Evolutionary conservation across 2,113 vertebrate genomes (phyloP).

Genomic region (Actenoides lindsayi): DNA sequence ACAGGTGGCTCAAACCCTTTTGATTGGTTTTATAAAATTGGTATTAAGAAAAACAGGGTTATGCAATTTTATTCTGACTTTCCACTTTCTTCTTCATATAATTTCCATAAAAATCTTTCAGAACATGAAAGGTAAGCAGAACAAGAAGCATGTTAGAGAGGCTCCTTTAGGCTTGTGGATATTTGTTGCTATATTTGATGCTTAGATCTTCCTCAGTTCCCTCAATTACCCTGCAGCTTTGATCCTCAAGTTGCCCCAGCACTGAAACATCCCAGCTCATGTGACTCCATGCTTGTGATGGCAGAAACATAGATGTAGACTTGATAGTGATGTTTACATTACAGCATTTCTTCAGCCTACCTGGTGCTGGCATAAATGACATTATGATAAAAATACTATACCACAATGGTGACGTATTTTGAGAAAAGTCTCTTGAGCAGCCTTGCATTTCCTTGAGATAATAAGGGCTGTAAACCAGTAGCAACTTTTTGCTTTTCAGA

Average conservation of each 20-base stretch:
- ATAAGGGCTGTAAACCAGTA: not conserved
- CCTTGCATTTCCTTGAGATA: not conserved
- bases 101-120: not conserved
- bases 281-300: not conserved
- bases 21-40: not conserved
- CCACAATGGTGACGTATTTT: not conserved
- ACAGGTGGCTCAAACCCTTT: not conserved
- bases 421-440: not conserved
- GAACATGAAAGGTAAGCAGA: not conserved
- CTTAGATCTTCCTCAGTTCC: not conserved
- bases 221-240: not conserved
- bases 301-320: not conserved
- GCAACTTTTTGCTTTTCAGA: not conserved
- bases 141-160: not conserved
- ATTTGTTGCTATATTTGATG: not conserved
- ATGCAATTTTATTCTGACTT: not conserved
- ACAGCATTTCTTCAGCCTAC: not conserved
- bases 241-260: not conserved
- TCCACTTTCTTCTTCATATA: not conserved
- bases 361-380: not conserved
- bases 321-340: not conserved
- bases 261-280: not conserved
- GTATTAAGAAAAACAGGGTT: not conserved
- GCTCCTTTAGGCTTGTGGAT: not conserved
- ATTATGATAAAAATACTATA: not conserved